Evolutionary conservation across 2,888 invertebrate genomes (phyloP), one percentile per base, ranked within the genome.

Genomic region (Tinea semifulvella): DNA sequence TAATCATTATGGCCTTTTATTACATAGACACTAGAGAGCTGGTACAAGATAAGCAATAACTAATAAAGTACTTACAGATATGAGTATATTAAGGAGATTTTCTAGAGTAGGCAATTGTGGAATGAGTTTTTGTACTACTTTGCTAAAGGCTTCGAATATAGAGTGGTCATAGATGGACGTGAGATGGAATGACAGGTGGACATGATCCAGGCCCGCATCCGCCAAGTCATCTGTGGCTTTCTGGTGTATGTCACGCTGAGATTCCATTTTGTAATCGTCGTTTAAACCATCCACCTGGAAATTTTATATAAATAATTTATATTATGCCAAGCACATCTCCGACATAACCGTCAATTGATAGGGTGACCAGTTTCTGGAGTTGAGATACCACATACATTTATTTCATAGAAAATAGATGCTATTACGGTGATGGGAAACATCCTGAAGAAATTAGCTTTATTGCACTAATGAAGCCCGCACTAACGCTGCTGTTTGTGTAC

Each of bases 151-250:
- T 81, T 99, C 99, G 81, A 99, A 99, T 75, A 99, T 99, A 52
- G 98, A 98, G 76, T 99, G 99, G 75, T 99, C 99, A 68, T 99
- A 99, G 54, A 99, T 99, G 49, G 98, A 98, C 16, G 98, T 99
- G 50, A 98, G 83, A 69, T 99, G 97, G 80, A 97, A 98, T 62
- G 93, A 94, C 45, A 96, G 75, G 65, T 94, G 92, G 50, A 96
- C 93, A 73, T 93, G 90, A 59, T 96, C 94, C 53, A 85, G 62
- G 61, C 94, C 94, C 43, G 92, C 89, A 73, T 98, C 97, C 19
- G 87, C 85, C 47, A 99, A 83, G 68, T 98, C 97, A 68, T 98
- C 98, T 46, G 92, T 96, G 1, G 98, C 96, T 56, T 96, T 82
- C 57, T 98, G 96, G 71, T 98, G 97, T 58, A 99, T 98, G 64